Base-by-base conservation (phyloP, 2,113 vertebrate genomes). In the Ginglymostoma cirratum region DNA sequence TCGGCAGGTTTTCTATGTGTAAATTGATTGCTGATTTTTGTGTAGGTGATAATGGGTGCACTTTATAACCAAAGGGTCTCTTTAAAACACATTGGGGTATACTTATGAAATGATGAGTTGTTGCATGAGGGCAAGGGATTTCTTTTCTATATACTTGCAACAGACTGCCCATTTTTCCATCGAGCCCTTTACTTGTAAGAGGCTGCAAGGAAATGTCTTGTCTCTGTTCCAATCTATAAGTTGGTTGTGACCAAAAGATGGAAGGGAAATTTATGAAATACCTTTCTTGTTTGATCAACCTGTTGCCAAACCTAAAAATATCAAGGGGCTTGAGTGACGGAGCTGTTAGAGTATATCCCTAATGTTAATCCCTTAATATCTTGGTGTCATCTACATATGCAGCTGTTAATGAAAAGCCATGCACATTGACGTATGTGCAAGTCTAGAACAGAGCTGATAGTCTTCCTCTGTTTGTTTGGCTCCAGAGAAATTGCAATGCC, bases 331-430 rank as follows among this genome's bases (percentile, higher is more conserved):
- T 66, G 89, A 93, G 6, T 93, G 89, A 90, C 87, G 61, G 15
- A 66, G 48, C 86, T 89, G 95, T 97, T 97, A 97, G 96, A 14
- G 45, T 2, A 0, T 0, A 80, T 96, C 96, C 19, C 55, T 66
- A 0, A 0, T 69, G 90, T 94, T 97, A 96, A 97, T 97, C 96
- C 96, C 94, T 96, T 0, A 27, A 30, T 97, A 97, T 97, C 97
- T 97, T 96, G 42, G 27, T 94, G 95, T 97, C 97, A 94, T 86
- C 0, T 0, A 0, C 14, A 96, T 95, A 96, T 96, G 96, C 97
- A 97, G 97, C 97, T 97, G 97, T 76, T 86, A 95, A 24, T 45
- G 96, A n/a, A 34, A 52, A 55, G 30, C 42, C 17, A 55, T n/a
- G 61, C 17, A 19, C 61, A 66, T 93, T 76, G 72, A n/a, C 67